Evolutionary conservation across 2,888 invertebrate genomes (phyloP).

Genomic region (Euproctis similis): DNA sequence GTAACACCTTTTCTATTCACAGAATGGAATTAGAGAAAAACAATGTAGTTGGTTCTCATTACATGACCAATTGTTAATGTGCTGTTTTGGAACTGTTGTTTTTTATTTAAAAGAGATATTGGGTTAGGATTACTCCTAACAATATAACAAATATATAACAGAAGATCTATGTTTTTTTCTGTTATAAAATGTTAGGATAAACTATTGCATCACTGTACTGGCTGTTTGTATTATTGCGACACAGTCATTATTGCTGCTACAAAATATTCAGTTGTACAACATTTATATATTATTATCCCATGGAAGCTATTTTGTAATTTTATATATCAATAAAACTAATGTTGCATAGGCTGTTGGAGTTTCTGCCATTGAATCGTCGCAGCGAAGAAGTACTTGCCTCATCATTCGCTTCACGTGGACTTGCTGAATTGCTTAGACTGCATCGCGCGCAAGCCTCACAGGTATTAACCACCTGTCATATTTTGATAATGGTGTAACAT

Average conservation of each 20-base stretch:
- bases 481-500: background rate
- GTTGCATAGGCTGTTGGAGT: constrained; percentile 86
- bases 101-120: too few species aligned
- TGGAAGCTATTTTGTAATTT: background rate
- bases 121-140: too few species aligned
- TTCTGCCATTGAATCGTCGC: constrained; percentile 95
- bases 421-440: constrained; percentile 86
- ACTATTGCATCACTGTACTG: constrained; percentile 55
- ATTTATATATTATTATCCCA: too few species aligned
- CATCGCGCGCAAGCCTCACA: constrained; percentile 90
- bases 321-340: too few species aligned
- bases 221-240: constrained; percentile 39
- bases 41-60: too few species aligned
- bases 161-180: constrained; percentile 16
- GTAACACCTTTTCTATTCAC: too few species aligned
- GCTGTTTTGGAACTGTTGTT: too few species aligned
- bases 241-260: constrained; percentile 59
- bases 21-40: too few species aligned
- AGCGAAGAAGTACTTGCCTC: constrained; percentile 90
- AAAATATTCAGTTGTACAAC: too few species aligned
- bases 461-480: constrained; percentile 24
- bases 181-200: constrained; percentile 21
- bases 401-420: constrained; percentile 86
- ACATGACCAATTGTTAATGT: too few species aligned
- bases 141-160: too few species aligned